Conservation (phyloP, 2,113 vertebrate genomes). For the Naja naja region DNA sequence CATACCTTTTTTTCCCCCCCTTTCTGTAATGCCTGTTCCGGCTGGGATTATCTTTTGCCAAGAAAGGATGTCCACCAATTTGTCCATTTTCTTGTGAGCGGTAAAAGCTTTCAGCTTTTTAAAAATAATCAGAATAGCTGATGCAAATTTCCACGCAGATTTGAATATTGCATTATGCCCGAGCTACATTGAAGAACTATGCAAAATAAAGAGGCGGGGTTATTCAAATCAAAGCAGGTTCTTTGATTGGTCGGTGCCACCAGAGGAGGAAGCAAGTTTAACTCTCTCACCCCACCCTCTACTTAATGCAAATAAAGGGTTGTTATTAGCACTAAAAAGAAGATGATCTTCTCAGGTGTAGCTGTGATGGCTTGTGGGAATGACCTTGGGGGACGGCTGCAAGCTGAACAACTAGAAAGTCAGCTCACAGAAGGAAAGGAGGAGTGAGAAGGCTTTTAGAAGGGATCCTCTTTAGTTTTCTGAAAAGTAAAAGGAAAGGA, state of each 20-base stretch:
- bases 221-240: neutral
- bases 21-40: neutral
- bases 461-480: neutral
- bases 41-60: neutral
- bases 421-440: neutral
- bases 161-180: neutral
- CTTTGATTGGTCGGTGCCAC: neutral
- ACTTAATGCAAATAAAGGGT: neutral
- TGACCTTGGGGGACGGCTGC: neutral
- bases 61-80: neutral
- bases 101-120: neutral
- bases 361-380: neutral
- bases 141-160: neutral
- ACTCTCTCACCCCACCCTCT: neutral
- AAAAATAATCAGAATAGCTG: neutral
- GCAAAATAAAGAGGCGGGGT: neutral
- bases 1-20: neutral
- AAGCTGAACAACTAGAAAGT: neutral
- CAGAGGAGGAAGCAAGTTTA: neutral
- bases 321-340: neutral
- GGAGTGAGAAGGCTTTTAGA: neutral
- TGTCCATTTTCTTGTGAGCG: neutral
- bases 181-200: too few species aligned
- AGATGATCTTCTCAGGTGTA: neutral
- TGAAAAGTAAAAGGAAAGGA: neutral